Base-by-base conservation (phyloP, 2,797 vertebrate genomes). In the Hemibagrus guttatus region DNA sequence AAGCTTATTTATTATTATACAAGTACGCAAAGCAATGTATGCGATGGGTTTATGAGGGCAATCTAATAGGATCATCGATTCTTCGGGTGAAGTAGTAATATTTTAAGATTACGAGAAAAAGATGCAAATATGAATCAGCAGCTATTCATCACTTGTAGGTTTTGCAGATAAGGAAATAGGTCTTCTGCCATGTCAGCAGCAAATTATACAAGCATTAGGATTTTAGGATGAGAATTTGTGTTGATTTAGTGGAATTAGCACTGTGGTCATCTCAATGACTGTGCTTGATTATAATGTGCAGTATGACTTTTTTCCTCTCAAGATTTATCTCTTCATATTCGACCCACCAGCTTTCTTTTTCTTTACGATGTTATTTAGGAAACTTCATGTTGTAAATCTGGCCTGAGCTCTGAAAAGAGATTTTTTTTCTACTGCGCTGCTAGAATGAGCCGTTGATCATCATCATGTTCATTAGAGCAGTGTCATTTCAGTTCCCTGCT, bases 401-500 rank as follows among this genome's bases (percentile, higher is more conserved):
- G 76, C 23, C 56, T 39, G 31, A 39, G 52, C 28, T 39, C 31
- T 6, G 56, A 39, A 39, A 59, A 35, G 31, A 78, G 52, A 23
- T 42, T 56, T 49, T 72, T 74, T 49, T 9, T 9, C 46, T 49
- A 56, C n/a, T 35, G 66, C 21, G 28, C 26, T 6, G 31, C 42
- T 64, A 61, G 54, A 69, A 81, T 17, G 31, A 76, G 31, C 46
- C 46, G 9, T 49, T 49, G 46, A 49, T 64, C 52, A 42, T 35
- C 63, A 28, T 6, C 26, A 39, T 31, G 17, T 23, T 42, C 64
- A 39, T 84, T 59, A 72, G 19, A 26, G 61, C 63, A 35, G 31
- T 13, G 35, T 23, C 59, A 17, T 79, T 81, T 80, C 74, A 78
- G 61, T 81, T 64, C 13, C n/a, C 52, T 58, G 46, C 64, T 63